Base-by-base conservation (phyloP, 2,888 invertebrate genomes). In the Eledona agricola region DNA sequence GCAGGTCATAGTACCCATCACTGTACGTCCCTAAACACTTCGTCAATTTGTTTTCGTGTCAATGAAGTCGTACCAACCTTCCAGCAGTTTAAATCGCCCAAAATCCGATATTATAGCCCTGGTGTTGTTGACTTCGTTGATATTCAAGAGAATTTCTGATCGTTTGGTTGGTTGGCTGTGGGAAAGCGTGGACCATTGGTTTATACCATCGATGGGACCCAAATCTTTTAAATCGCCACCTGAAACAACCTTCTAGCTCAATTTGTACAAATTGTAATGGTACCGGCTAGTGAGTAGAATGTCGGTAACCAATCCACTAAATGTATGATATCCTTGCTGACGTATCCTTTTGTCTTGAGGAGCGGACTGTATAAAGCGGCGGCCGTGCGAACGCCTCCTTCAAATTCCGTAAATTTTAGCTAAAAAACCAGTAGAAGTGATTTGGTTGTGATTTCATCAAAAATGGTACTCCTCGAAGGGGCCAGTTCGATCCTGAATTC, bases 401-500 rank as follows among this genome's bases (percentile, higher is more conserved):
- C 95, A 83, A 88, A 93, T 0, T 91, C 79, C 0, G 90, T 86
- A 61, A 84, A 80, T 75, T 96, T 95, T 72, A 84, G 80, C 86
- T 72, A 23, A 47, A 62, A 57, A 10, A 5, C 7, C 2, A 12
- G 15, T n/a, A n/a, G n/a, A n/a, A n/a, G n/a, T n/a, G n/a, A n/a
- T n/a, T n/a, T n/a, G n/a, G n/a, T n/a, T n/a, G n/a, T n/a, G n/a
- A n/a, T n/a, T n/a, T n/a, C n/a, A n/a, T n/a, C 10, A 6, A 34
- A 9, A 11, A 12, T 16, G 10, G 77, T 76, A 88, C 89, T 9
- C 91, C 91, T 72, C 88, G 80, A 5, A 90, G 72, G n/a, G 91
- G 91, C 80, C 83, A 89, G 75, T 90, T 90, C 10, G 89, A 89
- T 4, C 85, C 90, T 35, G 83, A 83, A 74, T 93, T 95, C 32